Evolutionary conservation across 2,797 vertebrate species (phyloP).

Genomic region (Staurois parvus): DNA sequence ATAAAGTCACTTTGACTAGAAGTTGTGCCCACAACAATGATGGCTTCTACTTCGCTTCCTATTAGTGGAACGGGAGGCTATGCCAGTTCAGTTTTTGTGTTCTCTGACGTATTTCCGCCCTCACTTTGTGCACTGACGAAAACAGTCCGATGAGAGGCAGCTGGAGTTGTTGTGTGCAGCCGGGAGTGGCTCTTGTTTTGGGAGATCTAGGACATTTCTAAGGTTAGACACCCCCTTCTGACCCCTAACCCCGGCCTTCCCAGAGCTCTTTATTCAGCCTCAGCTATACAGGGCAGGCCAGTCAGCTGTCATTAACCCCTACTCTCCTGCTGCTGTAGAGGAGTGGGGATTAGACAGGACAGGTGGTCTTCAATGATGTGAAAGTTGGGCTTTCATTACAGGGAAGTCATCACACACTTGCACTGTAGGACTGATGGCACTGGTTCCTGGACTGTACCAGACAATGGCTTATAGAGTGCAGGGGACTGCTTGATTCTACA

Average conservation of each 20-base stretch:
- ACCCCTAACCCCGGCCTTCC: not conserved
- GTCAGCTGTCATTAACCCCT: too few species aligned
- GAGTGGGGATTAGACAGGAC: not conserved
- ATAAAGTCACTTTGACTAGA: not conserved
- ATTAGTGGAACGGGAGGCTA: too few species aligned
- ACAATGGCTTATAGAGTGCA: too few species aligned
- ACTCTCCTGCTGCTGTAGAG: too few species aligned
- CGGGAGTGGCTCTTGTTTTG: slow-evolving; percentile 41
- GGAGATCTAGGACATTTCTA: slow-evolving; percentile 13
- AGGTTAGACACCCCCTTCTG: slow-evolving; percentile 46
- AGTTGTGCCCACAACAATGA: not conserved
- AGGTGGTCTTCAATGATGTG: not conserved
- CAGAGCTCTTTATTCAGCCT: not conserved
- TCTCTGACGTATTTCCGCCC: slow-evolving; percentile 37
- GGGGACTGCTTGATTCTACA: too few species aligned
- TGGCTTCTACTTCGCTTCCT: not conserved
- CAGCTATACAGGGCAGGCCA: not conserved
- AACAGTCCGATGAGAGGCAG: slow-evolving; percentile 36
- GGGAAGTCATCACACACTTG: too few species aligned
- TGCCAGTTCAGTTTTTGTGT: slow-evolving; percentile 4
- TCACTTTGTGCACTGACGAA: slow-evolving; percentile 46
- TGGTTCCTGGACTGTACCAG: too few species aligned
- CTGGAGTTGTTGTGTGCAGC: slow-evolving; percentile 36
- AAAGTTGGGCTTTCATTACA: too few species aligned
- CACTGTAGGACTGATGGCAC: too few species aligned